Conservation (phyloP, 1,140 invertebrate genomes). For the Ridgeia piscesae region DNA sequence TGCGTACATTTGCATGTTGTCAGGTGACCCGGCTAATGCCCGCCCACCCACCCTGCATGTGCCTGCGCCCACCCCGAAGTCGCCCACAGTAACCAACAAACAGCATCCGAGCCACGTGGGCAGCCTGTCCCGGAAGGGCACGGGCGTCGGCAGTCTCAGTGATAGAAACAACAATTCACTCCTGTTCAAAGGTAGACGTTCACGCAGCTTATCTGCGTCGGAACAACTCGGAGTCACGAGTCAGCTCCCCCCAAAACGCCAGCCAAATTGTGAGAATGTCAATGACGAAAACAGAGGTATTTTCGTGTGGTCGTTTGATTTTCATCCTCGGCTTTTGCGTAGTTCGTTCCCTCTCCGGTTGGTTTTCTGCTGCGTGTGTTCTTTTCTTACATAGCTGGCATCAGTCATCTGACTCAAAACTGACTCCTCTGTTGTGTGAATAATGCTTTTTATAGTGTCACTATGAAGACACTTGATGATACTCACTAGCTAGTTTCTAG, state of each 20-base stretch:
- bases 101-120: slow-evolving; percentile 18
- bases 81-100: slow-evolving; percentile 1
- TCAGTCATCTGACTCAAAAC: not conserved
- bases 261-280: not conserved
- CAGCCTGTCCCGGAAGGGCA: slow-evolving; percentile 30
- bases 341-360: not conserved
- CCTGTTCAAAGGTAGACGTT: not conserved
- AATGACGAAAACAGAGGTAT: not conserved
- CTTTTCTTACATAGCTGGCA: not conserved
- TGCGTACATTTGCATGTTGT: not conserved
- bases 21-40: not conserved
- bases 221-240: not conserved
- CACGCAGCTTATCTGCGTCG: not conserved
- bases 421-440: too few species aligned
- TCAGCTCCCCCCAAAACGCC: not conserved
- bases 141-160: slow-evolving; percentile 43
- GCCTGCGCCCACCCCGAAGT: slow-evolving; percentile 23
- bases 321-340: not conserved
- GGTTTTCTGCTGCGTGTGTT: not conserved
- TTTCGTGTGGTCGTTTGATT: not conserved
- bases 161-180: slow-evolving; percentile 39
- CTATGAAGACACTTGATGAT: too few species aligned
- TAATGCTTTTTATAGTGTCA: too few species aligned
- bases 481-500: not conserved
- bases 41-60: slow-evolving; percentile 17